Evolutionary conservation across 23 tunicate genomes (phyloP).

Genomic region (Botrylloides violaceus): DNA sequence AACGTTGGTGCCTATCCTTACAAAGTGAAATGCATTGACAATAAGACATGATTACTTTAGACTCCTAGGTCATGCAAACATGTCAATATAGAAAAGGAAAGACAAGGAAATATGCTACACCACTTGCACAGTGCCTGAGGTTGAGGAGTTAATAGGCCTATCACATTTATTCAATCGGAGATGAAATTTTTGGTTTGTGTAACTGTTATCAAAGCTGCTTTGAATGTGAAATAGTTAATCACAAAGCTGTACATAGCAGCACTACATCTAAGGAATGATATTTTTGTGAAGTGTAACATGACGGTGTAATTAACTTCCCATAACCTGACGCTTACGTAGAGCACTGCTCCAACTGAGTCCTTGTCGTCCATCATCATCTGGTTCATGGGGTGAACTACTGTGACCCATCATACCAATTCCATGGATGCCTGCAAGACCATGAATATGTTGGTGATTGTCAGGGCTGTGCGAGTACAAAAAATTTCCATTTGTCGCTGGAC

Average conservation of each 20-base stretch:
- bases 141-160: too few relatives aligned
- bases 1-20: background rate
- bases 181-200: background rate
- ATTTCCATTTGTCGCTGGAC: background rate
- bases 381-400: background rate
- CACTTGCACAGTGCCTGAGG: too few relatives aligned
- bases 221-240: too few relatives aligned
- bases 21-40: background rate
- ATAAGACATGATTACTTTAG: background rate
- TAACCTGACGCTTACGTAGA: background rate
- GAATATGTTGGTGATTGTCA: constrained; percentile 24
- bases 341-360: constrained; percentile 5
- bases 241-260: background rate
- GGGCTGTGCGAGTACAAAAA: constrained; percentile 42
- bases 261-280: background rate
- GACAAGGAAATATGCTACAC: too few relatives aligned
- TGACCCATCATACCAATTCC: constrained; percentile 27
- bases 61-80: background rate
- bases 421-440: constrained; percentile 61
- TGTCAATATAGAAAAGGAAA: too few relatives aligned
- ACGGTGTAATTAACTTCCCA: background rate
- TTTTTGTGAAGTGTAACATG: background rate
- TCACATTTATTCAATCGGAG: too few relatives aligned
- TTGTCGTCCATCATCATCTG: background rate
- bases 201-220: too few relatives aligned